Base-by-base conservation (phyloP, 2,888 invertebrate species). In the Drosophila subquinaria region DNA sequence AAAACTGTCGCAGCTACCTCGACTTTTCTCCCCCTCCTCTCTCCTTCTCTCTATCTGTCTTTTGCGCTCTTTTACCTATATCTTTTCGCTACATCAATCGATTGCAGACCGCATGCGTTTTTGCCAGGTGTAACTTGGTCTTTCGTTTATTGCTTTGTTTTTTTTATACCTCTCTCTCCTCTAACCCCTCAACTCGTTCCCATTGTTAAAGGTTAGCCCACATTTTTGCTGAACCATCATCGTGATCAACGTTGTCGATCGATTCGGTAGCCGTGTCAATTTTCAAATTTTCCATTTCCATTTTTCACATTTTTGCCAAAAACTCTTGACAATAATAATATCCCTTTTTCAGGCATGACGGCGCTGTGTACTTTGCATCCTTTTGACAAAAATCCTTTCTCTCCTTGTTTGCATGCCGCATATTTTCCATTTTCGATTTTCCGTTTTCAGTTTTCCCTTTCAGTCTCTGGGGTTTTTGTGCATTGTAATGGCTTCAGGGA, bases 181-280 rank as follows among this genome's bases (percentile, higher is more conserved):
- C 38, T n/a, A 38, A 38, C n/a, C 51, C 56, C 70, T 66, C 87
- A 83, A 83, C 89, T 83, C 89, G 87, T 89, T 84, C 68, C 69
- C 82, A 61, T 76, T 76, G 80, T 73, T 81, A 53, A 61, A 59
- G 36, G 43, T 36, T 61, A 45, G 56, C 69, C 66, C 57, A 72
- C 57, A 47, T 56, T 72, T 69, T 66, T 82, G 69, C 69, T 71
- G 68, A 70, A 73, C 61, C 51, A 68, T 76, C 69, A n/a, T 23
- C 47, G 27, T 42, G 50, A 56, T 55, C 63, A 8, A 30, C 30
- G 60, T 47, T 51, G 11, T 35, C 65, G 59, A 42, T 48, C 30
- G 55, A 61, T 55, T 57, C 73, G 71, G 71, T 79, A 81, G 81
- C 73, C 81, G 79, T 75, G 78, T 88, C 78, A 78, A 66, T 82